Base-by-base conservation (phyloP, 2,797 vertebrate genomes). In the Meriones psammophilus region DNA sequence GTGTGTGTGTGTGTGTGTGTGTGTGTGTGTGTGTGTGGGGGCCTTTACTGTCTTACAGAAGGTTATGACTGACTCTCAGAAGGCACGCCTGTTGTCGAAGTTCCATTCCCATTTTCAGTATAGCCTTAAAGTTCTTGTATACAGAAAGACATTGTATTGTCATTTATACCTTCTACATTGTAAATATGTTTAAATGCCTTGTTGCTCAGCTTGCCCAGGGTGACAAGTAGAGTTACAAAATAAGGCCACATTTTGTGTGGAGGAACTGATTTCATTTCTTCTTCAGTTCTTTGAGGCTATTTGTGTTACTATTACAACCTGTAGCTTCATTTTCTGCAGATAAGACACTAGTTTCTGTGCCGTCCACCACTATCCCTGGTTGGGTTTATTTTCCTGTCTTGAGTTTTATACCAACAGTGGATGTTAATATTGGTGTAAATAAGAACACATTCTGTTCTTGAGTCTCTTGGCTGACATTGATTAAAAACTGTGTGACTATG, bases 41-140 rank as follows among this genome's bases (percentile, higher is more conserved):
- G 88, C 69, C 88, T 73, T 1, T 89, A 1, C 64, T 87, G 56
- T 94, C 94, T 93, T 94, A 80, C 2, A 83, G 88, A 93, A 64
- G 20, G 5, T 24, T 64, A 18, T 33, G 73, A 56, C 92, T 89
- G 54, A 68, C 83, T 79, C 42, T 68, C 5, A 7, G 58, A 68
- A 81, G 60, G 39, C 20, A 80, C 64, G 69, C 87, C 54, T 83
- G 2, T n/a, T 88, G 28, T 87, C 84, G 26, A 78, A 74, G 56
- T 89, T 36, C 20, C 46, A 26, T 39, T 64, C 14, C 42, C 5
- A 69, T 56, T 96, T 96, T 60, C 17, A 86, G 62, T 28, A 62
- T 14, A 33, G 2, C 39, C 80, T 94, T 71, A 60, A 4, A 56
- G 12, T 3, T 77, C 50, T 91, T 90, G 77, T 68, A 13, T 42